Evolutionary conservation across 1,140 invertebrate genomes (phyloP), one percentile per base, ranked within the genome.

Genomic region (Sarcophaga peregrina): DNA sequence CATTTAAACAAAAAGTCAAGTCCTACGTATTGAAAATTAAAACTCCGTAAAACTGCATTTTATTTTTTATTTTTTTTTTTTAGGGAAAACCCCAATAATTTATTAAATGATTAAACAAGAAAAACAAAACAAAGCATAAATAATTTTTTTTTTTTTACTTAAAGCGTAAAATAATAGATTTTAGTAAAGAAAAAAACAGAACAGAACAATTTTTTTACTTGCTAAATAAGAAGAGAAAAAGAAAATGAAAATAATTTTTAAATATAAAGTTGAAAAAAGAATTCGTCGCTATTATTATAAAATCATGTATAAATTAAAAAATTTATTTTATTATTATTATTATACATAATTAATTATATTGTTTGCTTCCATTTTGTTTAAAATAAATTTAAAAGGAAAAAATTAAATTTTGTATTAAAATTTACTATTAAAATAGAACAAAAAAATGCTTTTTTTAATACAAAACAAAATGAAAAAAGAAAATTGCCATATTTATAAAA

Each of bases 401-500:
- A 10, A 37, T 37, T 37, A 76, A 76, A 78, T 47, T 80, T 80
- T 46, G 37, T 52, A 20, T 78, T 78, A 20, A 17, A 62, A 81
- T 81, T 81, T 48, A 68, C 54, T 68, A 81, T 81, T 25, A 58
- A 37, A 37, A 37, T 37, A 37, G 25, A 37, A n/a, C n/a, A 37
- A 37, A 78, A 47, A 47, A 37, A 81, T 81, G 52, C 62, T 68
- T 45, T 37, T n/a, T 81, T 81, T 68, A 68, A 46, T 68, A 81
- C 80, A 81, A 54, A 81, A 62, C 20, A 72, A 81, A 50, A 81
- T 15, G 9, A 62, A 54, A 37, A n/a, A 17, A 80, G 45, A 81
- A 47, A 50, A 46, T 81, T 72, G 62, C 62, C 80, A 81, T 62
- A 81, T 81, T 68, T 81, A 58, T 62, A 62, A 81, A 62, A 52